Percentiles rank a stretch among this genome's conserved stretches.
These are phyloP conservation scores for Diuraphis noxia DNA, from an alignment of 1,140 invertebrate species.

Conservation along the genomic window DNA sequence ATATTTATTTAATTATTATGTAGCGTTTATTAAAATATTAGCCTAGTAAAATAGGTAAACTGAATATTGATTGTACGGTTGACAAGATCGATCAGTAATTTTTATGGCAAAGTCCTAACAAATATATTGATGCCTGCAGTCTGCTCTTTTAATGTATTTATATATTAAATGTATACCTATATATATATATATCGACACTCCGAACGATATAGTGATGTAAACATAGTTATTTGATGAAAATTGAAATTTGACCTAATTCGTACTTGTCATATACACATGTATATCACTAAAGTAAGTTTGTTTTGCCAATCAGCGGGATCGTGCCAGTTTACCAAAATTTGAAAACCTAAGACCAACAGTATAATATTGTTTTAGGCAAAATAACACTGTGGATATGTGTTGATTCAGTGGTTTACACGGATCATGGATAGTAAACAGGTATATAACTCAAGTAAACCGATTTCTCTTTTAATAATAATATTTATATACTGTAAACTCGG, in stretches of 20 bases:
- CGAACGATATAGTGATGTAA: background rate
- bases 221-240: background rate
- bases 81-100: background rate
- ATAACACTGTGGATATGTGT: background rate
- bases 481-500: background rate
- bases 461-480: background rate
- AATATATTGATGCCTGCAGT: background rate
- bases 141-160: background rate
- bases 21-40: background rate
- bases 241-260: constrained; percentile 2
- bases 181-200: background rate
- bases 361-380: background rate
- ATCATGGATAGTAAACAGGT: background rate
- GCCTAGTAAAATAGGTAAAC: background rate
- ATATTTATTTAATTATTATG: background rate
- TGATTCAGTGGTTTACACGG: background rate
- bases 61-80: background rate
- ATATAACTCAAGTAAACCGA: background rate
- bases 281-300: background rate
- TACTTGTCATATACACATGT: background rate
- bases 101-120: background rate
- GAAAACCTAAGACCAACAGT: background rate
- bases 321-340: background rate
- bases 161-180: too few relatives aligned
- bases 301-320: background rate